Base-by-base conservation (phyloP, 2,113 vertebrate species). In the Donacobius atricapilla region DNA sequence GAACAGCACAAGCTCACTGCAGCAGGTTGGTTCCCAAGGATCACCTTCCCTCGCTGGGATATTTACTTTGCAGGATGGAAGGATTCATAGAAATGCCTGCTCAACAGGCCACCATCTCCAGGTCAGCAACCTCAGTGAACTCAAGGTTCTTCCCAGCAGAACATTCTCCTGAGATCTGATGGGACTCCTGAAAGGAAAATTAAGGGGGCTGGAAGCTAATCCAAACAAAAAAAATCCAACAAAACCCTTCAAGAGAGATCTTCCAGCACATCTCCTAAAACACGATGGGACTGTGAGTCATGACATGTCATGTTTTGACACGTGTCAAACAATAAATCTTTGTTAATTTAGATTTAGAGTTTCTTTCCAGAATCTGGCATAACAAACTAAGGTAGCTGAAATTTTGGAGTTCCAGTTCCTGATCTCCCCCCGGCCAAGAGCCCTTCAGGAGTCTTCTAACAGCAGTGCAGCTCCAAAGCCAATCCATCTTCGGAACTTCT, bases 1-100 rank as follows among this genome's bases (percentile, higher is more conserved):
- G 76, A 97, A 97, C 70, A 95, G 78, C 94, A 92, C 96, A 58
- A 82, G 39, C 50, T 77, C 63, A 51, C 37, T 90, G 37, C 83
- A 94, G 73, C 68, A 57, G 24, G 39, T 84, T 94, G 61, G 56
- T 51, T 96, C 87, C 78, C 93, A 92, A 94, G 56, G 68, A 92
- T 79, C 66, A 88, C 27, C 66, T 69, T 84, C 51, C 61, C 84
- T 83, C 80, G 30, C 44, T 3, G 30, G 92, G 61, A 15, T 93
- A 76, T 83, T 96, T 94, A 93, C 45, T 93, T 87, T 76, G 44
- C 50, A 79, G 75, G 57, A 42, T 10, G 44, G 28, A 79, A 68
- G 60, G 40, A 77, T 22, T 71, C 10, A 47, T 1, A 58, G 69
- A 66, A 71, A 73, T 57, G 40, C 53, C 39, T 63, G 33, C 42